phyloP scores from a whole-genome alignment of 2,797 vertebrate species.

The Xenops minutus region DNA sequence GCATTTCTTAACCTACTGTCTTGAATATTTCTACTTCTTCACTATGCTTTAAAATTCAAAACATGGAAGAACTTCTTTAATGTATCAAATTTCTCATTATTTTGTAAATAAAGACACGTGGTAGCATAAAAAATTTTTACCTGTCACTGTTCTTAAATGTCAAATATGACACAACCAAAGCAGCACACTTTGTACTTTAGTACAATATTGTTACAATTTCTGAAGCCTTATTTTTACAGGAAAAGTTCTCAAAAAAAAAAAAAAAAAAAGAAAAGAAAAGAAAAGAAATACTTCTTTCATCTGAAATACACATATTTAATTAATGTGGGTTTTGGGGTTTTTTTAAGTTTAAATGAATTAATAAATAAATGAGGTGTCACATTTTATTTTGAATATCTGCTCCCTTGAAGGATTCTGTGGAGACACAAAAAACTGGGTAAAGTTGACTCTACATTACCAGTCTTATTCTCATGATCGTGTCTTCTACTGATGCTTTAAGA shows the following conservation, averaged over 20 bases:
- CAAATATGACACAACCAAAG: background rate
- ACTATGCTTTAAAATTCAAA: background rate
- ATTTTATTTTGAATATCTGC: background rate
- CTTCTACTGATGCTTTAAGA: background rate
- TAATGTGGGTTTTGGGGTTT: too few species aligned
- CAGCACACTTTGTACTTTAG: fast-evolving
- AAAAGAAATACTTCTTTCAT: too few species aligned
- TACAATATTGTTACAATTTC: background rate
- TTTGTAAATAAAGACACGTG: background rate
- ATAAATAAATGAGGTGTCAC: background rate
- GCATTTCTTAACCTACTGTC: background rate
- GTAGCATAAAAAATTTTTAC: background rate
- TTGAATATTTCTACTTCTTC: background rate
- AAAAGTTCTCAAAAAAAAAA: background rate
- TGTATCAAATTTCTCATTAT: background rate
- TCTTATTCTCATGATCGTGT: background rate
- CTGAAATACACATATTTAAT: background rate
- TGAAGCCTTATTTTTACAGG: background rate
- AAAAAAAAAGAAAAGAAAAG: background rate
- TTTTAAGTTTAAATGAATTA: background rate
- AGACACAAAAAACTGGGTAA: background rate
- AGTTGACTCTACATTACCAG: background rate
- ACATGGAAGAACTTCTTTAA: background rate
- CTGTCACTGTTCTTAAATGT: background rate
- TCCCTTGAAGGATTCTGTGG: background rate